Base-by-base conservation (phyloP, 1,140 invertebrate genomes). In the Frieseomelitta varia region DNA sequence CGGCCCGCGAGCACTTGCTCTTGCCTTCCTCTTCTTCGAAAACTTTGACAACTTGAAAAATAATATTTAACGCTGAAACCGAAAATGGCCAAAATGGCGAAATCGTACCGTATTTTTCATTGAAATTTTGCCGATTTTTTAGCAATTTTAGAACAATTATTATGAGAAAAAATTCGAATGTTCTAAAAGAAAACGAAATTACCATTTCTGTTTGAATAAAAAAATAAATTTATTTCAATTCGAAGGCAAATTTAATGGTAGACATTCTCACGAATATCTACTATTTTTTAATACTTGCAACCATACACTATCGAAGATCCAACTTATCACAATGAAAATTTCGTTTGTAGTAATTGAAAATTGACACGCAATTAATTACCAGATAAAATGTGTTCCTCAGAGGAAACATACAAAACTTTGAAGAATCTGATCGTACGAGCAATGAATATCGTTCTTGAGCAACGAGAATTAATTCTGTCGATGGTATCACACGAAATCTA, bases 401-500 rank as follows among this genome's bases (percentile, higher is more conserved):
- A 47, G 39, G 8, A 6, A 39, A 6, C 39, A 30, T 19, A 21
- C 17, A 2, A 53, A 53, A 72, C 19, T 56, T 56, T 47, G 8
- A 47, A 47, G 39, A 47, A 47, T 8, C 14, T 34, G 27, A 34
- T 30, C 19, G 0, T 4, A 6, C 6, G 27, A 74, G 19, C 12
- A 56, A 51, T 11, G 14, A n/a, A 10, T 39, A 69, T 68, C 78
- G 17, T 79, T 56, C 47, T n/a, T 53, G 53, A 47, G 24, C 30
- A 21, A 39, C n/a, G 12, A 30, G 76, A 78, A 67, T 68, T 72
- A 56, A 72, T 72, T 73, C 79, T 27, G 27, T 72, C 79, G 79
- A 80, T 72, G 17, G 53, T 80, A 80, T 80, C 78, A 30, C 0
- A 56, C 21, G 61, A 53, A 80, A 58, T 72, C 78, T 71, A 80